A percentile compares a stretch with the other conserved stretches of the same genome.
These are phyloP conservation scores for Serranus cabrilla DNA, from an alignment of 2,797 vertebrate species.

Conservation along the genomic window DNA sequence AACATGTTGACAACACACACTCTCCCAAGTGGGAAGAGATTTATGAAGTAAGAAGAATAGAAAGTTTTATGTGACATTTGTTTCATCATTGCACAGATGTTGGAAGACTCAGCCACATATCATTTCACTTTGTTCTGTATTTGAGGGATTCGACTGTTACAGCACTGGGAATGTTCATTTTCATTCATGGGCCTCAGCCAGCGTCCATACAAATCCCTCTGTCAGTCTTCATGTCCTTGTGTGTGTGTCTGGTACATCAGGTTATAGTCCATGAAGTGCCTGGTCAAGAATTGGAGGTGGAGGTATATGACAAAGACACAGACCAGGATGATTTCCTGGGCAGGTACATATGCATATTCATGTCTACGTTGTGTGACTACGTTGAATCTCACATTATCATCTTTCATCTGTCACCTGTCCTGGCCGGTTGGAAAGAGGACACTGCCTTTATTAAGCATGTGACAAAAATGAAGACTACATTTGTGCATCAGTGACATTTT, in stretches of 20 bases:
- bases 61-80: not conserved
- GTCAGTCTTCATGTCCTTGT: constrained; percentile 65
- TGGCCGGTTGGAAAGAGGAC: not conserved
- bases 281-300: constrained; percentile 95
- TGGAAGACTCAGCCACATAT: constrained; percentile 1
- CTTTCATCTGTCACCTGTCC: constrained; percentile 49
- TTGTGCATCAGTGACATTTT: too few relatives aligned
- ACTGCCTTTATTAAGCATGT: not conserved
- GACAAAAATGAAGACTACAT: too few relatives aligned
- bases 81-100: constrained; percentile 3
- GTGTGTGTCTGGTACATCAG: constrained; percentile 84
- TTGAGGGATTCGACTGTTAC: not conserved
- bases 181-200: constrained; percentile 35
- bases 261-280: constrained; percentile 96
- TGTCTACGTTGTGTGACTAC: constrained; percentile 70
- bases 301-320: constrained; percentile 95
- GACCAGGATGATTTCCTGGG: constrained; percentile 97
- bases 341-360: constrained; percentile 87
- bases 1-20: constrained; percentile 89
- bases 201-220: constrained; percentile 39
- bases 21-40: constrained; percentile 93
- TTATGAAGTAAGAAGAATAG: constrained; percentile 89
- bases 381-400: constrained; percentile 68
- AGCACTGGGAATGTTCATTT: constrained; percentile 28
- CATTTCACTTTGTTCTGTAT: constrained; percentile 50